Evolutionary conservation across 2,888 invertebrate species (phyloP).

Genomic region (Epiperipatus broadwayi): DNA sequence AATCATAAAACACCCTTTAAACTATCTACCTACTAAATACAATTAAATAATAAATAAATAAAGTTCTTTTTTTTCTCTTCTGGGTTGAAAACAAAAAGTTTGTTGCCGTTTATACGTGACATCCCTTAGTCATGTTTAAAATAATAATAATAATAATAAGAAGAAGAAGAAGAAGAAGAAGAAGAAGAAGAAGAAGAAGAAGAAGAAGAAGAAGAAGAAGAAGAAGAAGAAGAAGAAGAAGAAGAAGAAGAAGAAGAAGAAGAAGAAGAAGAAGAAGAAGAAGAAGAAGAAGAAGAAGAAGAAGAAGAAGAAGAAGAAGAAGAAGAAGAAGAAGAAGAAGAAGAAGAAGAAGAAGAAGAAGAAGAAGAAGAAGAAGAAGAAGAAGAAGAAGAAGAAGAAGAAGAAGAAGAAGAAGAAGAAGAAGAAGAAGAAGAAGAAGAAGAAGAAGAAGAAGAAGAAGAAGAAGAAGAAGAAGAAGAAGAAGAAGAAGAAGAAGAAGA

Average conservation of each 20-base stretch:
- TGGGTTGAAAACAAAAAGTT: no score
- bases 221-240: conserved; percentile 3
- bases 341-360: conserved; percentile 3
- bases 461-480: conserved; percentile 1
- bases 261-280: conserved; percentile 3
- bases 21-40: no score
- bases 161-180: no score
- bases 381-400: not conserved
- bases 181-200: conserved; percentile 1
- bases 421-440: conserved; percentile 1
- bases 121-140: no score
- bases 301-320: not conserved
- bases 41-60: no score
- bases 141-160: no score
- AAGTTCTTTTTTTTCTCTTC: no score
- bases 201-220: conserved; percentile 1
- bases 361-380: conserved; percentile 1
- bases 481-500: conserved; percentile 3
- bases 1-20: no score
- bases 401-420: conserved; percentile 3
- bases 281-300: conserved; percentile 1
- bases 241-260: conserved; percentile 3
- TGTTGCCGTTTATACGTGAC: no score
- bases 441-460: conserved; percentile 1
- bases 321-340: conserved; percentile 1